These are phyloP conservation scores for Sakesphorus luctuosus DNA, from an alignment of 2,113 vertebrate genomes.

Conservation along the genomic window DNA sequence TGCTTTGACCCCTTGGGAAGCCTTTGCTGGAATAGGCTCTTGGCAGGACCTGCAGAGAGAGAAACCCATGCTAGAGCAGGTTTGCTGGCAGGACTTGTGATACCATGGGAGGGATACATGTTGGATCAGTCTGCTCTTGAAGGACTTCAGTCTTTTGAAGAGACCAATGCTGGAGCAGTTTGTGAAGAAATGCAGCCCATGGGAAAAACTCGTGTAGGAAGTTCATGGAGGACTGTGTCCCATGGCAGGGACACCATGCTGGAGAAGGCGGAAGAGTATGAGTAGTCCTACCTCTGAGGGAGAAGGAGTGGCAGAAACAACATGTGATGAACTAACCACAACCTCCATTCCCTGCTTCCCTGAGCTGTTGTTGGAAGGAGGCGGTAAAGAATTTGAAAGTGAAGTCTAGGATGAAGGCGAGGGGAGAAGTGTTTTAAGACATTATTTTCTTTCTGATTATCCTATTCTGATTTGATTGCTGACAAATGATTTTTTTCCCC, in stretches of 20 bases:
- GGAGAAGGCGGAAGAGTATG: background rate
- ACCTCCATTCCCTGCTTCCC: background rate
- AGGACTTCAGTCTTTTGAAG: background rate
- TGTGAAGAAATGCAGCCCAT: background rate
- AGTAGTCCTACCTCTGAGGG: background rate
- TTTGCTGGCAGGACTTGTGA: background rate
- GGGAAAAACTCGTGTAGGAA: background rate
- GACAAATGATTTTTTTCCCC: background rate
- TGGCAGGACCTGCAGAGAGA: background rate
- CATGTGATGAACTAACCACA: rapidly evolving
- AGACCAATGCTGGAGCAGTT: too few relatives aligned
- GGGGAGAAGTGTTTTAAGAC: background rate
- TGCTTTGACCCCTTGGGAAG: background rate
- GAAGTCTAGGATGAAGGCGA: background rate
- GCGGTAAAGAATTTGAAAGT: background rate
- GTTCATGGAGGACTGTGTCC: too few relatives aligned
- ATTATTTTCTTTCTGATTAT: background rate
- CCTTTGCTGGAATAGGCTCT: background rate
- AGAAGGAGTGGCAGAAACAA: background rate
- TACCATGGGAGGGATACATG: background rate
- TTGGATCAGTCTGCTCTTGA: too few relatives aligned
- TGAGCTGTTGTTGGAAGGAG: background rate
- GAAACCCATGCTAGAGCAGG: background rate
- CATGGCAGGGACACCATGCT: too few relatives aligned
- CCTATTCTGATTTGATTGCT: background rate